Conservation (phyloP, 1,140 invertebrate genomes). For the Panagrolaimus sp. region DNA sequence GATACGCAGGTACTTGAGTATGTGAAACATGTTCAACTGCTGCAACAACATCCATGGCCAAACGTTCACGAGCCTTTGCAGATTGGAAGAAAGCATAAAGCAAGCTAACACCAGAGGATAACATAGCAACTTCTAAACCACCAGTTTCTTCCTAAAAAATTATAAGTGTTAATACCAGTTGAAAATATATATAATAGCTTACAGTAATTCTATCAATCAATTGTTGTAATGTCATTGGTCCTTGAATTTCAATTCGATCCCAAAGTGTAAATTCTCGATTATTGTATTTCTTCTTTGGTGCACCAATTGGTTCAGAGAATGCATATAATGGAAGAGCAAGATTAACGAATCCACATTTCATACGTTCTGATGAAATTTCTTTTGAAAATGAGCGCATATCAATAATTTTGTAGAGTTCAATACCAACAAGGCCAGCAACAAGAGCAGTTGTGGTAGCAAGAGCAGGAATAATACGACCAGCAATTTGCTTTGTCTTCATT, state of each 20-base stretch:
- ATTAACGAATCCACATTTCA: conserved; percentile 95
- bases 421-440: conserved; percentile 82
- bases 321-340: conserved; percentile 91
- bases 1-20: conserved; percentile 81
- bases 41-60: conserved; percentile 69
- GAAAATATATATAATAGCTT: conserved; percentile 9
- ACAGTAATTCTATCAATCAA: conserved; percentile 89
- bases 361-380: conserved; percentile 66
- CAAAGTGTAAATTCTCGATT: conserved; percentile 92
- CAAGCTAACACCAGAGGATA: conserved; percentile 96
- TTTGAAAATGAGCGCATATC: conserved; percentile 56
- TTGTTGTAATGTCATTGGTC: conserved; percentile 84
- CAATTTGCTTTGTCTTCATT: conserved; percentile 93
- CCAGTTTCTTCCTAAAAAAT: conserved; percentile 42
- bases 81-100: conserved; percentile 98
- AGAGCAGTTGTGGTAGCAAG: conserved; percentile 97
- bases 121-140: conserved; percentile 90
- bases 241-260: conserved; percentile 92
- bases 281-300: conserved; percentile 84
- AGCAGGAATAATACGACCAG: conserved; percentile 96
- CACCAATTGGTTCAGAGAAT: conserved; percentile 87
- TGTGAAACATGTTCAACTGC: conserved; percentile 89
- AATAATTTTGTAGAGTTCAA: conserved; percentile 87
- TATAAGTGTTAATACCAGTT: neutral
- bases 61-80: conserved; percentile 77